Conservation (phyloP, 2,113 vertebrate genomes). For the Nothoprocta perdicaria region DNA sequence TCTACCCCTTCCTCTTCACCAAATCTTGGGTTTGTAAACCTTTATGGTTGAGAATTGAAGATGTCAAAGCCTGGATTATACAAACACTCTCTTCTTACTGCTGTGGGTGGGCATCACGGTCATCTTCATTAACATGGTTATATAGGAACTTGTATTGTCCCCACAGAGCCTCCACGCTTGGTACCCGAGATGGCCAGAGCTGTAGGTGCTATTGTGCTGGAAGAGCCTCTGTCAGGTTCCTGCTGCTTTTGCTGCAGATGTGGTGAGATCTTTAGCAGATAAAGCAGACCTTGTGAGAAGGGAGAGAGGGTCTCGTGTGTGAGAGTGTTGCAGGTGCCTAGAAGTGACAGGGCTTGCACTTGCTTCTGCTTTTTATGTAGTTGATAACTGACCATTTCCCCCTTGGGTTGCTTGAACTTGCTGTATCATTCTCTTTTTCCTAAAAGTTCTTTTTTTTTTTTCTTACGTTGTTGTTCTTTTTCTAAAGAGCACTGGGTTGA, state of each 20-base stretch:
- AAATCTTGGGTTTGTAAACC: neutral
- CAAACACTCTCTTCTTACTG: accelerated
- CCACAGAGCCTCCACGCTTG: neutral
- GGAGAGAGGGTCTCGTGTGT: too few species aligned
- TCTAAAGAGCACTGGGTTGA: neutral
- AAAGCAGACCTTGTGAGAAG: neutral
- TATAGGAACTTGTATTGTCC: neutral
- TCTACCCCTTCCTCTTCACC: neutral
- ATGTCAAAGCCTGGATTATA: neutral
- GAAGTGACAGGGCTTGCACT: neutral
- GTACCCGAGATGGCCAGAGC: neutral
- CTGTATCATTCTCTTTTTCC: neutral
- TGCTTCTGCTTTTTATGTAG: neutral
- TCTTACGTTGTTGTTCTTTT: too few species aligned
- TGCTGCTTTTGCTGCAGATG: neutral
- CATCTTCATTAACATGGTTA: neutral
- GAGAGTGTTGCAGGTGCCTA: neutral
- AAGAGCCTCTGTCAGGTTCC: neutral
- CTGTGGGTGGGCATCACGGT: neutral
- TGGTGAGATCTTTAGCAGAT: neutral
- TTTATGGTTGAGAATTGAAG: neutral
- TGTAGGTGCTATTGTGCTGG: neutral
- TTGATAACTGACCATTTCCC: neutral
- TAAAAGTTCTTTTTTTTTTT: too few species aligned
- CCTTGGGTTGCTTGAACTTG: neutral